phyloP scores from a whole-genome alignment of 2,888 invertebrate genomes.

The Clanis bilineata region DNA sequence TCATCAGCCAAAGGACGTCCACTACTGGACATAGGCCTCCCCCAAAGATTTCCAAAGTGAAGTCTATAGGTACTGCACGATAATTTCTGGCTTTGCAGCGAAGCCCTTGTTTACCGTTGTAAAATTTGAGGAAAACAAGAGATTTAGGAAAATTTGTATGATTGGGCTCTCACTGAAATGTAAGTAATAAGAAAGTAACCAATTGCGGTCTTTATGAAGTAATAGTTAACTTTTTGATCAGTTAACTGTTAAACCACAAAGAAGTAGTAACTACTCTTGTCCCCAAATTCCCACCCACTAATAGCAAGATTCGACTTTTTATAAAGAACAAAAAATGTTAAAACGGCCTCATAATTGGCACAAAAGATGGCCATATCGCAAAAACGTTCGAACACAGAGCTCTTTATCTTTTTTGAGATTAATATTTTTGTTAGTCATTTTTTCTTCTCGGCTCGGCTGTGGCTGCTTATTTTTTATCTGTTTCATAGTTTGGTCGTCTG shows the following conservation, averaged over 20 bases:
- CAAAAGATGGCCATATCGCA: slow-evolving; percentile 72
- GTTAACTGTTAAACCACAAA: slow-evolving; percentile 19
- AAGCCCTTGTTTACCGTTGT: no score
- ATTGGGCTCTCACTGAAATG: no score
- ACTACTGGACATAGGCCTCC: no score
- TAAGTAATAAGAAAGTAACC: neutral
- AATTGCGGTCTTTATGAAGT: neutral
- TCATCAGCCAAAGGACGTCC: no score
- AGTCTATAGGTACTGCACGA: no score
- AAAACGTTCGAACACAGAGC: slow-evolving; percentile 60
- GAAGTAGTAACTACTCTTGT: slow-evolving; percentile 34
- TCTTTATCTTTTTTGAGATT: slow-evolving; percentile 71
- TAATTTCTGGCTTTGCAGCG: no score
- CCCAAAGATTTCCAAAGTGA: no score
- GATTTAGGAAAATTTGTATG: no score
- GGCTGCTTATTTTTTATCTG: slow-evolving; percentile 62
- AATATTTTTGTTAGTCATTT: slow-evolving; percentile 68
- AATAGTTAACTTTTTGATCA: neutral
- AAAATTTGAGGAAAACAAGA: no score
- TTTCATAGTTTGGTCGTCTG: slow-evolving; percentile 56
- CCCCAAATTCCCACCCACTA: slow-evolving; percentile 66
- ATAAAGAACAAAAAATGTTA: slow-evolving; percentile 48
- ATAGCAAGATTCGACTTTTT: slow-evolving; percentile 46
- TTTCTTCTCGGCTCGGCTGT: slow-evolving; percentile 57
- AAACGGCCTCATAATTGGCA: slow-evolving; percentile 74